phyloP scores from a whole-genome alignment of 2,888 invertebrate species.

The Callyntrura guangdongensis region DNA sequence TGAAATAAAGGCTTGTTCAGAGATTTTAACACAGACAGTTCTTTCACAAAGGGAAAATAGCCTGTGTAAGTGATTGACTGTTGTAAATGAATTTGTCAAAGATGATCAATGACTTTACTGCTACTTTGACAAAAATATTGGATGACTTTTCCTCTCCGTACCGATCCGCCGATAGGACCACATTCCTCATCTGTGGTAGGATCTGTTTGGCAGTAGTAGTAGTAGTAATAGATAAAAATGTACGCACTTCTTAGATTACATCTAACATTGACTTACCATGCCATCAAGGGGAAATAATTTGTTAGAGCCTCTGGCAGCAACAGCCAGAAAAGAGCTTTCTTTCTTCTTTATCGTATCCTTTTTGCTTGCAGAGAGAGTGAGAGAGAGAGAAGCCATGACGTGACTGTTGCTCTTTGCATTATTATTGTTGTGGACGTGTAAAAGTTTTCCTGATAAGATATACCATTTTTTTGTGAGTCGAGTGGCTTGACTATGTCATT shows the following conservation, averaged over 20 bases:
- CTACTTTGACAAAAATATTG: slow-evolving; percentile 42
- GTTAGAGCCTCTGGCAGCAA: slow-evolving; percentile 17
- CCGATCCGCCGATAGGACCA: not conserved
- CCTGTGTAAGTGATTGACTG: slow-evolving; percentile 66
- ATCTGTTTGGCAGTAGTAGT: not conserved
- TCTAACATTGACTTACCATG: not conserved
- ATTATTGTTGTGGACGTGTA: slow-evolving; percentile 50
- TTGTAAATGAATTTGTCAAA: slow-evolving; percentile 82
- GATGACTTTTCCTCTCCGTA: slow-evolving; percentile 12
- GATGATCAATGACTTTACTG: slow-evolving; percentile 79
- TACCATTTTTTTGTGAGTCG: slow-evolving; percentile 52
- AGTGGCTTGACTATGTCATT: slow-evolving; percentile 63
- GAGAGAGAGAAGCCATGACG: not conserved
- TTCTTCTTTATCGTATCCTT: not conserved
- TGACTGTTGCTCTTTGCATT: slow-evolving; percentile 68
- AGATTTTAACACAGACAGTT: slow-evolving; percentile 31
- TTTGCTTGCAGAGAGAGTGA: slow-evolving; percentile 34
- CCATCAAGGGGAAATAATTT: slow-evolving; percentile 4
- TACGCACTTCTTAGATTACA: slow-evolving; percentile 13
- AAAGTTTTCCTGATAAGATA: slow-evolving; percentile 34
- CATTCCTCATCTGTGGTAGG: slow-evolving; percentile 16
- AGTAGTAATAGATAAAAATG: not conserved
- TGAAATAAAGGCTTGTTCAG: slow-evolving; percentile 50
- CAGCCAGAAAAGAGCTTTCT: slow-evolving; percentile 8
- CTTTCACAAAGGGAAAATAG: slow-evolving; percentile 36